Evolutionary conservation across 2,888 invertebrate genomes (phyloP).

Genomic region (Blera fallax): DNA sequence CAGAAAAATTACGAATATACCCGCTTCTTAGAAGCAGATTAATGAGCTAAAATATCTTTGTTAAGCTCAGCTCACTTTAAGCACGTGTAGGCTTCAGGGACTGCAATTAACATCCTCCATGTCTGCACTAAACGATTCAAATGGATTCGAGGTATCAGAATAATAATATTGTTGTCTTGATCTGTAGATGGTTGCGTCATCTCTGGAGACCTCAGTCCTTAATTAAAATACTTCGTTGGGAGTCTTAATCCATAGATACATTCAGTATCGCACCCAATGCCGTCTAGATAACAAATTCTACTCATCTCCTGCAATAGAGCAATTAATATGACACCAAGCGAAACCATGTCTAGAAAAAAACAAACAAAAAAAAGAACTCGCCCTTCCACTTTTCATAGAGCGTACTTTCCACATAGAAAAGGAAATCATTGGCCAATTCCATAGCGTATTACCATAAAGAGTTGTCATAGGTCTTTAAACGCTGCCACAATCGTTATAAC

Average conservation of each 20-base stretch:
- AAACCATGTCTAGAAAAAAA: slow-evolving; percentile 16
- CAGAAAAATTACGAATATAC: background rate
- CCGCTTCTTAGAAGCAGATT: background rate
- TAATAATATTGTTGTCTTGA: slow-evolving; percentile 30
- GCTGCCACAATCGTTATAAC: slow-evolving; percentile 62
- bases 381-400: slow-evolving; percentile 14
- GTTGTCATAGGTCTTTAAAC: slow-evolving; percentile 69
- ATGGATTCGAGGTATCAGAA: slow-evolving; percentile 20
- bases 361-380: slow-evolving; percentile 41
- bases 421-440: slow-evolving; percentile 59
- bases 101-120: slow-evolving; percentile 7
- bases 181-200: background rate
- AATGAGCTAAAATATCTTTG: slow-evolving; percentile 12
- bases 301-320: slow-evolving; percentile 53
- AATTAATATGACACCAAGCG: slow-evolving; percentile 68
- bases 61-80: slow-evolving; percentile 25
- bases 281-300: slow-evolving; percentile 47
- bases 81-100: slow-evolving; percentile 37
- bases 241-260: slow-evolving; percentile 41
- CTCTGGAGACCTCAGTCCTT: slow-evolving; percentile 45
- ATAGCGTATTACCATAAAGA: slow-evolving; percentile 68
- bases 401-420: slow-evolving; percentile 50
- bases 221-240: slow-evolving; percentile 64
- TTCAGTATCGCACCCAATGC: slow-evolving; percentile 35
- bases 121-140: background rate